Conservation (phyloP, 2,113 vertebrate species). For the Alethe diademata region DNA sequence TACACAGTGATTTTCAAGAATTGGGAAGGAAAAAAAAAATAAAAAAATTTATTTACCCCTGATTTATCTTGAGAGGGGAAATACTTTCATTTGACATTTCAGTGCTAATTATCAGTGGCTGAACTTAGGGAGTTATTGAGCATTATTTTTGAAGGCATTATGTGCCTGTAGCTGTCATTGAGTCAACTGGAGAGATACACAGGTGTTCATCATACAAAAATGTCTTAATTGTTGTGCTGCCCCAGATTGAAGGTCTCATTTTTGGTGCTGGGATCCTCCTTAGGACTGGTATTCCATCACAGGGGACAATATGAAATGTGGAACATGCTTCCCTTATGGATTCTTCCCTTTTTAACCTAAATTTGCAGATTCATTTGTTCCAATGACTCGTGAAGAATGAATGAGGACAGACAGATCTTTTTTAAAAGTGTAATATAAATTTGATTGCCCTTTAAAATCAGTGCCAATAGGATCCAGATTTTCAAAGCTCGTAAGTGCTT, state of each 20-base stretch:
- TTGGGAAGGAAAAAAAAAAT: background rate
- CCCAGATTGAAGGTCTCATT: background rate
- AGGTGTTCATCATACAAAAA: background rate
- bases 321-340: background rate
- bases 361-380: background rate
- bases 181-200: background rate
- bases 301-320: background rate
- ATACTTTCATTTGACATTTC: background rate
- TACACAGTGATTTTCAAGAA: background rate
- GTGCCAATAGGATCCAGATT: background rate
- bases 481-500: background rate
- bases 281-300: background rate
- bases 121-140: background rate
- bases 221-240: background rate
- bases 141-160: background rate
- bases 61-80: background rate
- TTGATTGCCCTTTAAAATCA: background rate
- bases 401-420: background rate
- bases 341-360: background rate
- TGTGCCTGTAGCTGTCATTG: background rate
- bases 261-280: background rate
- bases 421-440: background rate
- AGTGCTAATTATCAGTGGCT: background rate
- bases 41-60: background rate
- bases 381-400: background rate